A percentile compares a stretch with the other conserved stretches of the same genome.
phyloP scores from a whole-genome alignment of 1,140 invertebrate species.

The Drosophila bifasciata region DNA sequence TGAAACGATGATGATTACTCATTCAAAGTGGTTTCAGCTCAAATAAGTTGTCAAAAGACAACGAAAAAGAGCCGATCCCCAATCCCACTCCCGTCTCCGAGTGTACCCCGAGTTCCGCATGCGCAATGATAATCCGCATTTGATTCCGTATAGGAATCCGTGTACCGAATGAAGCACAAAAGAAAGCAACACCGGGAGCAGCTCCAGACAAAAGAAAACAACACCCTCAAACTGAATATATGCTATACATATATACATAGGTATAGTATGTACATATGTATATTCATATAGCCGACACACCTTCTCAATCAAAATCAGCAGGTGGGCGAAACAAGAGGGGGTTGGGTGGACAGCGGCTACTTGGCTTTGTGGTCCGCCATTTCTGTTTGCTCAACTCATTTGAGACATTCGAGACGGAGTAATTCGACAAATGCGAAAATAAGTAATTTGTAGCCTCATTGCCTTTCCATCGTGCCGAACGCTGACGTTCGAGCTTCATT shows the following conservation, averaged over 20 bases:
- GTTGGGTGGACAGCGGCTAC: neutral
- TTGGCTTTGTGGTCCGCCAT: constrained; percentile 29
- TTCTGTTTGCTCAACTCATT: constrained; percentile 71
- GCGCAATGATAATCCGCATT: constrained; percentile 20
- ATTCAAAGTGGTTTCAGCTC: constrained; percentile 9
- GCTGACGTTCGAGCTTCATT: constrained; percentile 18
- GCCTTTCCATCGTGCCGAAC: constrained; percentile 16
- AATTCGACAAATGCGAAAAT: constrained; percentile 53
- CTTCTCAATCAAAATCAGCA: constrained; percentile 27
- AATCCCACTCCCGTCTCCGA: constrained; percentile 1
- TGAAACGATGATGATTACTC: constrained; percentile 18
- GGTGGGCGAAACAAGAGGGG: constrained; percentile 16
- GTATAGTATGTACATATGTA: too few relatives aligned
- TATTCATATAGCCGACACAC: constrained; percentile 27
- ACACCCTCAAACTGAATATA: constrained; percentile 28
- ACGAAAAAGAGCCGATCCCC: neutral
- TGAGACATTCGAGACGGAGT: constrained; percentile 41
- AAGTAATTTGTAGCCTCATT: constrained; percentile 69
- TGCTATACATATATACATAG: too few relatives aligned
- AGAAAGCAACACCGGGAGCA: constrained; percentile 62
- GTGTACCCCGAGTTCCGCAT: constrained; percentile 53
- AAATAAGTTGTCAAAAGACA: constrained; percentile 26
- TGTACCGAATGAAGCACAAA: constrained; percentile 39
- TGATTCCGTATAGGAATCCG: constrained; percentile 2
- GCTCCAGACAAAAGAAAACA: constrained; percentile 17